Evolutionary conservation across 2,113 vertebrate species (phyloP).

Genomic region (Syngnathus scovelli): DNA sequence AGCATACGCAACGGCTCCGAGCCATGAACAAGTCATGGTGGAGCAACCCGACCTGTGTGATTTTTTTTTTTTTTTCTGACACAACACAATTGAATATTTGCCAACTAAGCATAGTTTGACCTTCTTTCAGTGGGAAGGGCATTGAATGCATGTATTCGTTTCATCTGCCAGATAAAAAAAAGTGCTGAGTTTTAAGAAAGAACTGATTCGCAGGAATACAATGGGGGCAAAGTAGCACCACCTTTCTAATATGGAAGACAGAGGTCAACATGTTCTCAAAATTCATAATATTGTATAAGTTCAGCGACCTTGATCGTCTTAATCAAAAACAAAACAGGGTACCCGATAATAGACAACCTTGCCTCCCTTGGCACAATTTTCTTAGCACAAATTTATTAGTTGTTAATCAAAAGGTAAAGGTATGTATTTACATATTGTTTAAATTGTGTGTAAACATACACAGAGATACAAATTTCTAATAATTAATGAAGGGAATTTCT

Average conservation of each 20-base stretch:
- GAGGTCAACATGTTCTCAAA: neutral
- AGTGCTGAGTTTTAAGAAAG: slow-evolving; percentile 20
- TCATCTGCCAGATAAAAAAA: slow-evolving; percentile 21
- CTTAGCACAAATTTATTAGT: too few relatives aligned
- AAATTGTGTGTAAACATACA: neutral
- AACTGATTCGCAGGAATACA: slow-evolving; percentile 29
- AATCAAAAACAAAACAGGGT: neutral
- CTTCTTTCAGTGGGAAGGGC: neutral
- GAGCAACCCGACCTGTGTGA: too few relatives aligned
- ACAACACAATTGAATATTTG: neutral
- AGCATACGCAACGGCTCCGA: too few relatives aligned
- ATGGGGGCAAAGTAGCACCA: slow-evolving; percentile 24
- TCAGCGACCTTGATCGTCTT: neutral
- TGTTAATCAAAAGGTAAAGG: neutral
- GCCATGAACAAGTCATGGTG: too few relatives aligned
- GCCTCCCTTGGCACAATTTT: too few relatives aligned
- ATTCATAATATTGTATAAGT: neutral
- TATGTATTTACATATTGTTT: neutral
- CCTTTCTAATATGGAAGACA: neutral
- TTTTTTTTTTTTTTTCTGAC: neutral
- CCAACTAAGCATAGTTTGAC: neutral
- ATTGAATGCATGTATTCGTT: slow-evolving; percentile 18
- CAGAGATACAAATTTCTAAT: too few relatives aligned
- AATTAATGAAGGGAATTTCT: too few relatives aligned
- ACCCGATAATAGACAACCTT: too few relatives aligned